phyloP scores from a whole-genome alignment of 2,888 invertebrate genomes.

The Neelides folsomi region DNA sequence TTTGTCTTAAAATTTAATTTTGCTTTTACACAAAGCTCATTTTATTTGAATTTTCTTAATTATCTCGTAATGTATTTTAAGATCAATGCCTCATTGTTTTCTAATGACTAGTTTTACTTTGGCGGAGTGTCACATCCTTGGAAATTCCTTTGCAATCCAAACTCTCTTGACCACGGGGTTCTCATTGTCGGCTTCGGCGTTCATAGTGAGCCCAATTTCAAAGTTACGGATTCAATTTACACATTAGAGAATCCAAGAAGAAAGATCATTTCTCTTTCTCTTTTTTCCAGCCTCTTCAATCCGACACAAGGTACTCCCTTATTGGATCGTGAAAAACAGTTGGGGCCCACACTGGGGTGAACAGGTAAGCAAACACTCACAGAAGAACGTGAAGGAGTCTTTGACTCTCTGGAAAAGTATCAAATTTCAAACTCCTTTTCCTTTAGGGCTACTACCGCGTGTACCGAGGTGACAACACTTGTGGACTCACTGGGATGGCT shows the following conservation, averaged over 20 bases:
- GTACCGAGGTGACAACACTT: slow-evolving; percentile 85
- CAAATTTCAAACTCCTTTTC: neutral
- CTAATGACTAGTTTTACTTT: slow-evolving; percentile 61
- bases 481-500: slow-evolving; percentile 83
- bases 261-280: neutral
- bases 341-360: slow-evolving; percentile 89
- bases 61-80: no score
- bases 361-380: slow-evolving; percentile 39
- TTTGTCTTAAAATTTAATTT: no score
- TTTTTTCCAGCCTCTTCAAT: slow-evolving; percentile 33
- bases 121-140: slow-evolving; percentile 90
- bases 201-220: slow-evolving; percentile 47
- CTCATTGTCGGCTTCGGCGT: slow-evolving; percentile 83
- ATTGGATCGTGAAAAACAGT: slow-evolving; percentile 53
- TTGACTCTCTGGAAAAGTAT: neutral
- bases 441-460: slow-evolving; percentile 78
- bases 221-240: slow-evolving; percentile 3
- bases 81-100: slow-evolving; percentile 2
- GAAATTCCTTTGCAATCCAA: slow-evolving; percentile 62
- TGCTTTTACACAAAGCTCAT: no score
- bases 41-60: no score
- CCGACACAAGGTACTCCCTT: slow-evolving; percentile 36
- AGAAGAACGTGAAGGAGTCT: neutral
- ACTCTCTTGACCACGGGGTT: slow-evolving; percentile 82
- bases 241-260: neutral